These are phyloP conservation scores for Latrodectus geometricus DNA, from an alignment of 1,140 invertebrate genomes.

Conservation along the genomic window DNA sequence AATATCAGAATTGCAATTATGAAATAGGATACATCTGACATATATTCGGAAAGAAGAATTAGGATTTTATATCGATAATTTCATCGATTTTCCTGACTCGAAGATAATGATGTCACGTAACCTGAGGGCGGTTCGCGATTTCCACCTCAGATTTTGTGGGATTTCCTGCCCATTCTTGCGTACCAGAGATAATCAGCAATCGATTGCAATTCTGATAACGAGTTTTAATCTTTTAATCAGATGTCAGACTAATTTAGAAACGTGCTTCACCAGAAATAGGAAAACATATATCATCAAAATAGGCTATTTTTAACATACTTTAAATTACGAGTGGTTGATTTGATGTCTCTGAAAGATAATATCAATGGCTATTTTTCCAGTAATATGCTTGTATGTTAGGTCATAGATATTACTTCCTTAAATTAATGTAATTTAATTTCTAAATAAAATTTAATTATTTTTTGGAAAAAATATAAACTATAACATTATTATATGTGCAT, in stretches of 20 bases:
- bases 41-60: slow-evolving; percentile 4
- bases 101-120: slow-evolving; percentile 39
- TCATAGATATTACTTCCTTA: too few relatives aligned
- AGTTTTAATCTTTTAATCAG: slow-evolving; percentile 16
- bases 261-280: not conserved
- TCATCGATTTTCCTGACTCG: not conserved
- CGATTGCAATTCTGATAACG: not conserved
- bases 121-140: slow-evolving; percentile 2
- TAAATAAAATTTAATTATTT: too few relatives aligned
- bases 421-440: too few relatives aligned
- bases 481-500: too few relatives aligned
- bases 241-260: slow-evolving; percentile 6
- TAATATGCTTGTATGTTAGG: too few relatives aligned
- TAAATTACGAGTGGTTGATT: too few relatives aligned
- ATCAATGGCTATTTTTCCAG: too few relatives aligned
- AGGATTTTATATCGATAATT: slow-evolving; percentile 8
- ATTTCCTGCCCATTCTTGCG: not conserved
- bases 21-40: not conserved
- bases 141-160: not conserved
- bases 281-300: not conserved
- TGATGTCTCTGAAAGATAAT: too few relatives aligned
- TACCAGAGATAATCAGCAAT: slow-evolving; percentile 15
- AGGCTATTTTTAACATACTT: too few relatives aligned
- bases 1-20: not conserved
- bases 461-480: too few relatives aligned